These are phyloP conservation scores for Drosophila koepferae DNA, from an alignment of 2,888 invertebrate species.

Conservation along the genomic window DNA sequence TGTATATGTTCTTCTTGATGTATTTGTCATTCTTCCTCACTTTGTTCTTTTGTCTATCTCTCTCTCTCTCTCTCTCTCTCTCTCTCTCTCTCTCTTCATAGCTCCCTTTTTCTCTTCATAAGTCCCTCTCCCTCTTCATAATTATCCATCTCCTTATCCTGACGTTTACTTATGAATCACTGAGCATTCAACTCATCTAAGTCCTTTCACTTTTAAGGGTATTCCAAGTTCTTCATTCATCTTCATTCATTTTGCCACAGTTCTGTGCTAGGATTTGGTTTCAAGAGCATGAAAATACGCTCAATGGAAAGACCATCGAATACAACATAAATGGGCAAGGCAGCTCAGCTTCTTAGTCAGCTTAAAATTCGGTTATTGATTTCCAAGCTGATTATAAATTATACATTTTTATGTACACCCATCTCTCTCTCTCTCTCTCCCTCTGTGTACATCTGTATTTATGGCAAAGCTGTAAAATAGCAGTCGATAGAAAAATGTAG, in stretches of 20 bases:
- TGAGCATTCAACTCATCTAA: not conserved
- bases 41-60: too few relatives aligned
- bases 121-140: too few relatives aligned
- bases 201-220: not conserved
- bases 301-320: not conserved
- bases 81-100: too few relatives aligned
- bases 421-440: too few relatives aligned
- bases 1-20: too few relatives aligned
- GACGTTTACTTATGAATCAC: not conserved
- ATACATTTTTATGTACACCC: not conserved
- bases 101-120: too few relatives aligned
- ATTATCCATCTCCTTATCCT: too few relatives aligned
- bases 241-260: not conserved
- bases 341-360: constrained; percentile 6
- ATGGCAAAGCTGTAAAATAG: constrained; percentile 10
- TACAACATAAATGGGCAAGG: not conserved
- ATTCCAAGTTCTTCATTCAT: too few relatives aligned
- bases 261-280: not conserved
- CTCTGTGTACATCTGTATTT: not conserved
- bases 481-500: not conserved
- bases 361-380: constrained; percentile 15
- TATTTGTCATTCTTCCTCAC: too few relatives aligned
- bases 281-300: constrained; percentile 10
- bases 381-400: constrained; percentile 13
- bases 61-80: too few relatives aligned